A percentile compares a stretch with the other conserved stretches of the same genome.
These are phyloP conservation scores for Dryococelus australis DNA, from an alignment of 2,888 invertebrate species.

Conservation along the genomic window DNA sequence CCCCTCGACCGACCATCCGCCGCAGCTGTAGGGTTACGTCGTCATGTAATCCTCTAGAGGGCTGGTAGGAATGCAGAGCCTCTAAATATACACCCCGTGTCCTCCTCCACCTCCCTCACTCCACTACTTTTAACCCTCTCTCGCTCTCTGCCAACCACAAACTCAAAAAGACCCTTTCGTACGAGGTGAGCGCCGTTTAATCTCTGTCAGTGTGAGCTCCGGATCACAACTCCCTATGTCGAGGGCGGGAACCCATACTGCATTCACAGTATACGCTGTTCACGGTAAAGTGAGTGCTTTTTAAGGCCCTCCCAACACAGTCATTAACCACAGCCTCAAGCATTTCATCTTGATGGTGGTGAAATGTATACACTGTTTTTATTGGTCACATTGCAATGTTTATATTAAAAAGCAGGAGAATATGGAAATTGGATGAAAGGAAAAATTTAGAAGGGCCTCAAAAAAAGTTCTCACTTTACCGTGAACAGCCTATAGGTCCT, in stretches of 20 bases:
- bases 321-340: too few relatives aligned
- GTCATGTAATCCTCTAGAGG: conserved; percentile 16
- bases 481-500: too few relatives aligned
- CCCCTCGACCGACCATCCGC: not conserved
- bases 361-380: too few relatives aligned
- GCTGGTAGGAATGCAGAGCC: not conserved
- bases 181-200: conserved; percentile 10
- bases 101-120: not conserved
- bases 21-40: conserved; percentile 6
- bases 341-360: too few relatives aligned
- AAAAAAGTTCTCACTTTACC: too few relatives aligned
- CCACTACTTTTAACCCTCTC: not conserved
- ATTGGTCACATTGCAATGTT: too few relatives aligned
- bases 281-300: too few relatives aligned
- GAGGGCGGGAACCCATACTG: not conserved
- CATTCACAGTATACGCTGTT: too few relatives aligned
- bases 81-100: not conserved
- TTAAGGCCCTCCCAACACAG: too few relatives aligned
- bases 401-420: too few relatives aligned
- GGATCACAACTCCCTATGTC: conserved; percentile 10
- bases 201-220: not conserved
- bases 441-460: too few relatives aligned
- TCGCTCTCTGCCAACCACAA: not conserved
- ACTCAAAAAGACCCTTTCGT: not conserved
- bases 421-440: too few relatives aligned